Percentiles rank a stretch among this genome's conserved stretches.
Evolutionary conservation across 2,888 invertebrate species (phyloP).

Genomic region (Merodon equestris): DNA sequence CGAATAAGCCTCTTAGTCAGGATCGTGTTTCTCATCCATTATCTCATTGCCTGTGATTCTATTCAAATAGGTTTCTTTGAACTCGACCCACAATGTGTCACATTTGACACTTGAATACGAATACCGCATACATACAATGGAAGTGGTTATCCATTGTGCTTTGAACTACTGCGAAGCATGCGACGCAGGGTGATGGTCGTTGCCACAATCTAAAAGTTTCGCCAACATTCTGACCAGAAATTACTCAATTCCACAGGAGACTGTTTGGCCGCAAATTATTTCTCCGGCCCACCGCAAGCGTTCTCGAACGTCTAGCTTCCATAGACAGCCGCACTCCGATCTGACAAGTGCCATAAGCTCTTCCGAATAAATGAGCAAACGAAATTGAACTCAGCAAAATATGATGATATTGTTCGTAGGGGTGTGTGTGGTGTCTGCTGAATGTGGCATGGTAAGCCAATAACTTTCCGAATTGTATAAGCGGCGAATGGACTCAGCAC

Average conservation of each 20-base stretch:
- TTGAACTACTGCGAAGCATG: conserved; percentile 8
- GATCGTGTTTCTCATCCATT: not conserved
- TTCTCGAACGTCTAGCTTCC: not conserved
- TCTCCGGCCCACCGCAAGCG: not conserved
- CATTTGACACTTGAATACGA: conserved; percentile 16
- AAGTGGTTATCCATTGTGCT: conserved; percentile 23
- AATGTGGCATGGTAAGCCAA: conserved; percentile 30
- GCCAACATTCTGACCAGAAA: conserved; percentile 3
- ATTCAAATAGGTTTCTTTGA: conserved; percentile 16
- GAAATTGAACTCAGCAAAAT: conserved; percentile 50
- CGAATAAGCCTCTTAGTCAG: conserved; percentile 14
- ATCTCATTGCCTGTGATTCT: not conserved
- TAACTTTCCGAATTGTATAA: conserved; percentile 49
- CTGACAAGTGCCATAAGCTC: conserved; percentile 18
- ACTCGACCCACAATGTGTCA: not conserved
- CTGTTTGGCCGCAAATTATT: conserved; percentile 9
- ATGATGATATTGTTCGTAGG: conserved; percentile 4
- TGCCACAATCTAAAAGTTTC: not conserved
- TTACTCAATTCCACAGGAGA: conserved; percentile 1
- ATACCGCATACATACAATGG: conserved; percentile 2
- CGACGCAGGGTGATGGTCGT: not conserved
- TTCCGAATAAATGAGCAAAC: conserved; percentile 41
- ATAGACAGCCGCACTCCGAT: no score
- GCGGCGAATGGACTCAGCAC: conserved; percentile 20
- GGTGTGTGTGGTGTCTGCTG: not conserved